Evolutionary conservation across 1,140 invertebrate genomes (phyloP), one percentile per base, ranked within the genome.

Genomic region (Arion vulgaris): DNA sequence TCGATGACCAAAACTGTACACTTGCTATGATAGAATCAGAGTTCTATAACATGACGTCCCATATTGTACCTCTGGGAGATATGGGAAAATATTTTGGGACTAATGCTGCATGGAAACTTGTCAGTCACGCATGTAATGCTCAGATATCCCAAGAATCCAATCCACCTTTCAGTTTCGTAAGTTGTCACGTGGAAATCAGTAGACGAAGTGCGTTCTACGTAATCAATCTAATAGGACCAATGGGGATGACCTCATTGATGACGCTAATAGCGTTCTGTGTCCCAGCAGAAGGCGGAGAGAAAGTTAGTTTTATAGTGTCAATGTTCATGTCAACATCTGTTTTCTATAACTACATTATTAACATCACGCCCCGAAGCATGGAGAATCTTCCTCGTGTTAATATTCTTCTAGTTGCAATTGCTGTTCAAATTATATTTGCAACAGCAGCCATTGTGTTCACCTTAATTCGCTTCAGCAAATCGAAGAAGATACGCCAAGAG

Each of bases 311-410:
- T 2, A 97, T 97, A 86, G 96, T 99, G 92, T 98, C 93, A 38
- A 89, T 93, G 9, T 88, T 93, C 4, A 87, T 93, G 13, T 92
- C 93, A 1, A 91, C 93, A 82, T 92, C 92, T 74, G 93, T 93
- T 15, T 93, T 93, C 85, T 86, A 92, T 85, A 83, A 92, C 73
- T 95, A 97, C 93, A 96, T 97, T 93, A 96, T 96, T 90, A 96
- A 97, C 95, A 97, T 96, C 93, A 95, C 97, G 94, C 97, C 96
- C 92, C 96, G 97, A 95, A 96, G 97, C 93, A 97, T 96, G 94
- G 96, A 97, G 93, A 96, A 96, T 93, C 92, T 93, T 86, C 93
- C 93, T 74, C 9, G 72, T 2, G 15, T 74, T 13, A 74, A 74
- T 28, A 36, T 74, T 26, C 72, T 74, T 45, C 72, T 74, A n/a